Percentiles rank a stretch among this genome's conserved stretches.
Conservation (phyloP, 2,888 invertebrate species). For the Tiphia femorata region DNA sequence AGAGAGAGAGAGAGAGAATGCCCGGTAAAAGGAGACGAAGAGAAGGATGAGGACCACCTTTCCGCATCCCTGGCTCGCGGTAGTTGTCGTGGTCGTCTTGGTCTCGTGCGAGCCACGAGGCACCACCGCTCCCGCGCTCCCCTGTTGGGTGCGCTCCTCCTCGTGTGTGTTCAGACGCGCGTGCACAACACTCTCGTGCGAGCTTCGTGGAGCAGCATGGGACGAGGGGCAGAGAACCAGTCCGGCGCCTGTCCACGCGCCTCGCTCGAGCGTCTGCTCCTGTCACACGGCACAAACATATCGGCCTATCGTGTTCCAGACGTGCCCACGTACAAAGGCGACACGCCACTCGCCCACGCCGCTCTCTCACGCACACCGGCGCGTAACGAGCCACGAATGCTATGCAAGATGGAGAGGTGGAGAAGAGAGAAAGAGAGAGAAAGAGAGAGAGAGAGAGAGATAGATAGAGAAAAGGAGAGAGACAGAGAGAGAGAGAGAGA, state of each 20-base stretch:
- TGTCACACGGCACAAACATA: constrained; percentile 39
- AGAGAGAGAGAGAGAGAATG: constrained; percentile 2
- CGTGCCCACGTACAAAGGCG: constrained; percentile 15
- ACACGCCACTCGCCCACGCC: background rate
- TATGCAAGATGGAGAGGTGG: too few species aligned
- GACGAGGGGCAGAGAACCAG: constrained; percentile 11
- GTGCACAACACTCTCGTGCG: background rate
- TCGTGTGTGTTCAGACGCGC: background rate
- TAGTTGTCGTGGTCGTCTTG: too few species aligned
- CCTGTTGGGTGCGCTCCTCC: too few species aligned
- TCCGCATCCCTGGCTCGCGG: too few species aligned
- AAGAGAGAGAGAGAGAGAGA: background rate
- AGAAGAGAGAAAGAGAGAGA: background rate
- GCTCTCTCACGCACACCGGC: background rate
- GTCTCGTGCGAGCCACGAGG: too few species aligned
- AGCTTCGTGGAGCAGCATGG: background rate
- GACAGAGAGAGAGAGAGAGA: background rate
- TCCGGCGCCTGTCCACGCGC: constrained; percentile 29
- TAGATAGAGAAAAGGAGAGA: background rate
- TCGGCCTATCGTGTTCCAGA: constrained; percentile 32
- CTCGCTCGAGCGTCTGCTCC: constrained; percentile 21
- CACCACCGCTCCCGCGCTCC: too few species aligned
- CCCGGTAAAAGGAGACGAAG: background rate
- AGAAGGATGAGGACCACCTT: background rate
- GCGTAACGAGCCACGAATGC: constrained; percentile 1